phyloP scores from a whole-genome alignment of 2,797 vertebrate species.

The Morus bassanus region DNA sequence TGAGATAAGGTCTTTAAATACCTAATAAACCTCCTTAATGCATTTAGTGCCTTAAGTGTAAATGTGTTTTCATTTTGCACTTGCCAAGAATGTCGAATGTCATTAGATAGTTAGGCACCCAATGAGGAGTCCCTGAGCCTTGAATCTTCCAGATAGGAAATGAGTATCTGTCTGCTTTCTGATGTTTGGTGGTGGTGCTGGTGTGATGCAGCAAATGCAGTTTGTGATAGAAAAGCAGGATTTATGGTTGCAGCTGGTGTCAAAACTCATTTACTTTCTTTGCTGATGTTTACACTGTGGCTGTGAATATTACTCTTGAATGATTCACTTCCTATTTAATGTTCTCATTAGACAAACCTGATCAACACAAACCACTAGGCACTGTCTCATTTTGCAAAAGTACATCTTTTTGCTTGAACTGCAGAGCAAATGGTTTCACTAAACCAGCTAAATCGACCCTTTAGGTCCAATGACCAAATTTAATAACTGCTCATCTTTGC shows the following conservation, averaged over 20 bases:
- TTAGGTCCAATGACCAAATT: conserved; percentile 51
- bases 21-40: background rate
- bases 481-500: conserved; percentile 61
- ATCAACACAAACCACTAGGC: background rate
- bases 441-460: conserved; percentile 49
- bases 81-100: background rate
- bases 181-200: background rate
- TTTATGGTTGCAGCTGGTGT: background rate
- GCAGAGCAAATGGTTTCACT: conserved; percentile 43
- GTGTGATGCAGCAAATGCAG: background rate
- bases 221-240: background rate
- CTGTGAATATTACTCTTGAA: background rate
- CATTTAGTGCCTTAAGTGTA: background rate
- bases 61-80: background rate
- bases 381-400: background rate
- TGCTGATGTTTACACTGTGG: background rate
- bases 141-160: background rate
- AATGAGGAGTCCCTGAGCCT: background rate
- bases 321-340: background rate
- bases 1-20: conserved; percentile 16
- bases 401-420: background rate
- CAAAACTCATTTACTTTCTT: background rate
- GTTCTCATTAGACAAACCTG: background rate
- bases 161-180: background rate
- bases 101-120: background rate